Percentiles rank a stretch among this genome's conserved stretches.
phyloP scores from a whole-genome alignment of 2,113 vertebrate species.

The Amblyornis subalaris region DNA sequence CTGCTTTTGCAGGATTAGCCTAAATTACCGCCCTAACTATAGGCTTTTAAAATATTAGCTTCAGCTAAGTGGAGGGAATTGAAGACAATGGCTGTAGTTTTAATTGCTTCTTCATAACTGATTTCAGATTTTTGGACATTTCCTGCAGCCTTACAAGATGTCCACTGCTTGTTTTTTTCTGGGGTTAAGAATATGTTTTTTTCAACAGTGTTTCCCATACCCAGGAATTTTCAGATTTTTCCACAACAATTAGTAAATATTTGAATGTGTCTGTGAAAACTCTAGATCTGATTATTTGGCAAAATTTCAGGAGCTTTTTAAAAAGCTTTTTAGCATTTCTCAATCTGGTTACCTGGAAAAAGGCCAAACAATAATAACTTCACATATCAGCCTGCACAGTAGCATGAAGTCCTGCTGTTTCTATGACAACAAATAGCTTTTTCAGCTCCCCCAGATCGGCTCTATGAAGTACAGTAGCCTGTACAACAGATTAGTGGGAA shows the following conservation, averaged over 20 bases:
- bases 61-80: background rate
- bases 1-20: background rate
- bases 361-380: background rate
- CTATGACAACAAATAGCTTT: conserved; percentile 59
- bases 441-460: background rate
- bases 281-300: background rate
- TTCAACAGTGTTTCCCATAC: background rate
- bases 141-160: background rate
- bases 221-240: background rate
- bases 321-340: background rate
- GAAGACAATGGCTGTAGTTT: background rate
- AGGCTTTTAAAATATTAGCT: background rate
- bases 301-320: background rate
- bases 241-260: background rate
- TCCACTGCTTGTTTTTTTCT: background rate
- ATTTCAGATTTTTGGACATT: background rate
- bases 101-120: background rate
- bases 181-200: background rate
- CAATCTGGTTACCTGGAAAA: conserved; percentile 34
- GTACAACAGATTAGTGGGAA: background rate
- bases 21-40: background rate
- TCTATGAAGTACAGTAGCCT: background rate
- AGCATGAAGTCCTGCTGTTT: conserved; percentile 44
- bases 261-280: background rate
- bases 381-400: background rate